phyloP scores from a whole-genome alignment of 2,113 vertebrate species.

The Nesospiza acunhae region DNA sequence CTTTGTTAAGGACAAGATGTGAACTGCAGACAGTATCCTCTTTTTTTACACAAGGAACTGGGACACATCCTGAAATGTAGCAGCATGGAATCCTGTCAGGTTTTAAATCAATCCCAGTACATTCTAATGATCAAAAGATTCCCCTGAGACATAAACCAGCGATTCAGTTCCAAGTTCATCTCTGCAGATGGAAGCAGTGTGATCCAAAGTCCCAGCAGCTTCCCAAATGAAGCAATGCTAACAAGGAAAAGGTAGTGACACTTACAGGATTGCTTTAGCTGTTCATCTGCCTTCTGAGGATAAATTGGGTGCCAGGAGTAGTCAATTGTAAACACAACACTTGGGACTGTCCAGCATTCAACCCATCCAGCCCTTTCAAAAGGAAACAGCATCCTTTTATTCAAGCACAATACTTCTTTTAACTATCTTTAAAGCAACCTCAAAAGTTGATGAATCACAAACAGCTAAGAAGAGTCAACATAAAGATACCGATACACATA shows the following conservation, averaged over 20 bases:
- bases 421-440: not conserved
- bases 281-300: conserved; percentile 94
- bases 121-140: not conserved
- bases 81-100: not conserved
- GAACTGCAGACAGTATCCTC: not conserved
- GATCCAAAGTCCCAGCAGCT: not conserved
- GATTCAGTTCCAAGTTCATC: not conserved
- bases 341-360: conserved; percentile 97
- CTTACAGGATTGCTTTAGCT: conserved; percentile 94
- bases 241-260: not conserved
- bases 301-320: conserved; percentile 99
- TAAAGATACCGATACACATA: not conserved
- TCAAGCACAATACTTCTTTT: not conserved
- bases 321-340: conserved; percentile 91
- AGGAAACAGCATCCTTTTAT: not conserved
- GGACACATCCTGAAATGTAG: not conserved
- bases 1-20: not conserved
- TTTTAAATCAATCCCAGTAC: not conserved
- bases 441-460: not conserved
- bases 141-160: not conserved
- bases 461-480: not conserved
- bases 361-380: conserved; percentile 90
- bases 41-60: not conserved
- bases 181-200: not conserved
- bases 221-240: not conserved